Evolutionary conservation across 2,888 invertebrate species (phyloP).

Genomic region (Gortyna flavago): DNA sequence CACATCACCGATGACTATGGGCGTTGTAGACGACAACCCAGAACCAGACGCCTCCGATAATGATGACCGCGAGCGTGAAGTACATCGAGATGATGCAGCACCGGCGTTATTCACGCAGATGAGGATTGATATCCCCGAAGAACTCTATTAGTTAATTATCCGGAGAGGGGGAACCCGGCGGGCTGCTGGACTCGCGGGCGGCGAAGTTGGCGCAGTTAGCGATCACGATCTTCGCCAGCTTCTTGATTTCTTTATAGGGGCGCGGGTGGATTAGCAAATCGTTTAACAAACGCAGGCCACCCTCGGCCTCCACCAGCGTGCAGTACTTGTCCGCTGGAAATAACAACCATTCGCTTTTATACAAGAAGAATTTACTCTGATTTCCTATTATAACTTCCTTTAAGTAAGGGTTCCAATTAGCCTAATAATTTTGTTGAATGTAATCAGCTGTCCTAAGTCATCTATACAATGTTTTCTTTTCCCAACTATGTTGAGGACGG

Average conservation of each 20-base stretch:
- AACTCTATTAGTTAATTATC: conserved; percentile 82
- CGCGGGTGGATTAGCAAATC: conserved; percentile 91
- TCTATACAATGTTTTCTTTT: too few relatives aligned
- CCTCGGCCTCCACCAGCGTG: conserved; percentile 95
- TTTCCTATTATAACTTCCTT: too few relatives aligned
- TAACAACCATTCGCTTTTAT: background rate
- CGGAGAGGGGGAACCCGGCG: conserved; percentile 61
- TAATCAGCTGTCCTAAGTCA: background rate
- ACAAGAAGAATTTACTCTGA: background rate
- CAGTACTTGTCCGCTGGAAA: conserved; percentile 97
- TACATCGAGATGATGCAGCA: conserved; percentile 41
- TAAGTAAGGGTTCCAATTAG: background rate
- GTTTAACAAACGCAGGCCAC: conserved; percentile 93
- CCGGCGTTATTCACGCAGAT: conserved; percentile 71
- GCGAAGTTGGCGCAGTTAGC: conserved; percentile 89
- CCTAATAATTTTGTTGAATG: background rate
- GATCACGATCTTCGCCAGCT: conserved; percentile 92
- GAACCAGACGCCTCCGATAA: conserved; percentile 10
- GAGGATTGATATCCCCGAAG: conserved; percentile 80
- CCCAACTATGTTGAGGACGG: background rate
- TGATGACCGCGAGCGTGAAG: conserved; percentile 28
- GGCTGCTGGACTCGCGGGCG: conserved; percentile 53
- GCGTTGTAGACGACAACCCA: conserved; percentile 8
- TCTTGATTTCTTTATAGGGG: conserved; percentile 92
- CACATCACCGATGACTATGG: conserved; percentile 32